phyloP scores from a whole-genome alignment of 2,113 vertebrate species.

The Stegostoma tigrinum region DNA sequence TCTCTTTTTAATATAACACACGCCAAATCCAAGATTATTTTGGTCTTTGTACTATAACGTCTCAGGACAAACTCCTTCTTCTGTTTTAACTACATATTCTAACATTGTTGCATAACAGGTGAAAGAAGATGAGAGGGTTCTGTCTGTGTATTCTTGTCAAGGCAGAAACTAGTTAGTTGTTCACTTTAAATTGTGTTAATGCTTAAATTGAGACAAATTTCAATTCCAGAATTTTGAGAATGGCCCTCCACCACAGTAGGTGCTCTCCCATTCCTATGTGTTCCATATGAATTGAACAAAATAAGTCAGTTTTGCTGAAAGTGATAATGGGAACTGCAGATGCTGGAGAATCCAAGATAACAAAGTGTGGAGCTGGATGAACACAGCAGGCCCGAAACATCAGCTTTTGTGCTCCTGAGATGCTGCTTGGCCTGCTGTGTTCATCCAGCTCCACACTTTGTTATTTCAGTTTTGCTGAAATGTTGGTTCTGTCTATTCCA shows the following conservation, averaged over 20 bases:
- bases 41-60: not conserved
- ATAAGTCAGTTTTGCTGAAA: not conserved
- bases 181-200: not conserved
- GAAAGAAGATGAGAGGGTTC: not conserved
- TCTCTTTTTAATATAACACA: too few species aligned
- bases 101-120: not conserved
- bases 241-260: not conserved
- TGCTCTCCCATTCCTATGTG: not conserved
- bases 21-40: not conserved
- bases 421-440: too few species aligned
- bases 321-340: too few species aligned
- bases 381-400: too few species aligned
- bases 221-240: not conserved
- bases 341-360: too few species aligned
- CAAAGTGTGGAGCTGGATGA: too few species aligned
- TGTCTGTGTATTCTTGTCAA: not conserved
- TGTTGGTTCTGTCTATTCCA: not conserved
- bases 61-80: not conserved
- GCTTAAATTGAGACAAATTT: not conserved
- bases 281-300: not conserved
- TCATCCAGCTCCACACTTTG: too few species aligned
- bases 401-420: too few species aligned
- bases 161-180: not conserved
- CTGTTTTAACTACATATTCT: not conserved
- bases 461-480: not conserved